phyloP scores from a whole-genome alignment of 2,888 invertebrate genomes.

The Lasiommata megera region DNA sequence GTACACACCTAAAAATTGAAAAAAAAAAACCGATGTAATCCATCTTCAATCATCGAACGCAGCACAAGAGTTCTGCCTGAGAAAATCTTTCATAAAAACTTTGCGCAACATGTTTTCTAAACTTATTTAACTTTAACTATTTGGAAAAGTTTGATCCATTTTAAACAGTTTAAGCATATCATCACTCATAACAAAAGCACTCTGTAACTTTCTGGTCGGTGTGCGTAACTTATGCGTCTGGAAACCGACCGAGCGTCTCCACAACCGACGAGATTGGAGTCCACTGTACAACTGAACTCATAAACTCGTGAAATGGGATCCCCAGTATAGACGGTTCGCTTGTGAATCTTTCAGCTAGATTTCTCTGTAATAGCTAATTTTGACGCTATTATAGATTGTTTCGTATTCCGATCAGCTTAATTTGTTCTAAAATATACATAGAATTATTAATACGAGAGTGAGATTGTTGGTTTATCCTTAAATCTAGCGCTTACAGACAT shows the following conservation, averaged over 20 bases:
- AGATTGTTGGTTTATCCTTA: too few species aligned
- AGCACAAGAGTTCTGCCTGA: background rate
- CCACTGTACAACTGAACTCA: background rate
- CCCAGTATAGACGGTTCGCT: background rate
- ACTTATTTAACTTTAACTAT: too few species aligned
- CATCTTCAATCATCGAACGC: background rate
- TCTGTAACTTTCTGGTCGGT: background rate
- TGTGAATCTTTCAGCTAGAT: background rate
- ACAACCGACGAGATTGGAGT: background rate
- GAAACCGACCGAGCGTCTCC: background rate
- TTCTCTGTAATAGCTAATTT: background rate
- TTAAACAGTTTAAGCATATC: background rate
- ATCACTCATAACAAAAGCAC: background rate
- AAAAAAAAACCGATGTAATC: background rate
- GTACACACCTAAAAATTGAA: background rate
- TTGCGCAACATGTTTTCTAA: background rate
- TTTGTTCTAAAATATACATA: too few species aligned
- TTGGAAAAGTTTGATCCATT: background rate
- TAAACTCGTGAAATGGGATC: background rate
- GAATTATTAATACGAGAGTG: too few species aligned
- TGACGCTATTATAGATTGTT: too few species aligned
- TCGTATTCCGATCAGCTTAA: too few species aligned
- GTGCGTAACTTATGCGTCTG: background rate
- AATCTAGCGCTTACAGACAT: too few species aligned
- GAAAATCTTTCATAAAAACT: background rate